phyloP scores from a whole-genome alignment of 2,797 vertebrate species.

The Coregonus ussuriensis region DNA sequence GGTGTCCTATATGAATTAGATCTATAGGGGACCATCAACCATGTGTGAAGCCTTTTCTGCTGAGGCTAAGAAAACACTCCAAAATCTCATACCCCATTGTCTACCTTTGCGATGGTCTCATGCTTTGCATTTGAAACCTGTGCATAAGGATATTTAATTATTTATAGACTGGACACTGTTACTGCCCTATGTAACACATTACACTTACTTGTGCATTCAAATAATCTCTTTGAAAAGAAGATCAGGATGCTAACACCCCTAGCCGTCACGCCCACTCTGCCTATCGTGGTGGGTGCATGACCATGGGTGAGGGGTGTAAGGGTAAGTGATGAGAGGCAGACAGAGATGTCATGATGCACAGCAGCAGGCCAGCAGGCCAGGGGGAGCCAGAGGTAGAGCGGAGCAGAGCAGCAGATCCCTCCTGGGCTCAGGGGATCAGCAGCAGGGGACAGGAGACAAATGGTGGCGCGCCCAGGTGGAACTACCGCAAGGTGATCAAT shows the following conservation, averaged over 20 bases:
- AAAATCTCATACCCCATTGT: not conserved
- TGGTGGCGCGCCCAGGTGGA: slow-evolving; percentile 13
- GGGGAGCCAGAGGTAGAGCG: not conserved
- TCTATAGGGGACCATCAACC: not conserved
- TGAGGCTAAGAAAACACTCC: not conserved
- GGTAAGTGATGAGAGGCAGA: slow-evolving; percentile 2
- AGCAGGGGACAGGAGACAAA: slow-evolving; percentile 26
- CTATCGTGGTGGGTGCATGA: not conserved
- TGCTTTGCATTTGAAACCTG: not conserved
- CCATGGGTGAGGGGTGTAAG: not conserved
- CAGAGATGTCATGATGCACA: not conserved
- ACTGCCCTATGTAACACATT: not conserved
- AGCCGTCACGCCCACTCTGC: not conserved
- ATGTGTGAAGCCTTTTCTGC: not conserved
- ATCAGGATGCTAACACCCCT: not conserved
- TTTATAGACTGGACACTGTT: not conserved
- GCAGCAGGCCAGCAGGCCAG: not conserved
- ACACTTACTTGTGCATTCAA: not conserved
- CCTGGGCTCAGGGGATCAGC: not conserved
- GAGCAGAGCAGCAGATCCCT: not conserved
- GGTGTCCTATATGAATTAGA: not conserved
- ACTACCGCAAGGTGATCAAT: slow-evolving; percentile 31
- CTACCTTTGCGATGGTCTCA: not conserved
- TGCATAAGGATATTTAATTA: not conserved
- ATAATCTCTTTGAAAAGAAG: not conserved